Conservation (phyloP, 2,113 vertebrate species). For the Passer domesticus region DNA sequence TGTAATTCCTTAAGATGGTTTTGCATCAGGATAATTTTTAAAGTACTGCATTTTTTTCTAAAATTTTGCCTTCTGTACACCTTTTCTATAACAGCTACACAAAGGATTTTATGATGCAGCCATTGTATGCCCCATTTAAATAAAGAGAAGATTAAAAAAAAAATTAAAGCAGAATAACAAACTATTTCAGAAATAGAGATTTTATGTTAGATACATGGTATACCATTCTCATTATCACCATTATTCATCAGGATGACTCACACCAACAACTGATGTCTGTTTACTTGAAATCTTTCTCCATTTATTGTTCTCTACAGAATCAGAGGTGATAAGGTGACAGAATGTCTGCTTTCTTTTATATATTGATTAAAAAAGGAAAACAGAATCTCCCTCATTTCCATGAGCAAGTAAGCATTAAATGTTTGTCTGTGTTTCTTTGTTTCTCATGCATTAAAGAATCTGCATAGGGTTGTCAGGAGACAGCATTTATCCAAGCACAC, state of each 20-base stretch:
- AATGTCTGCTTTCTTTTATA: conserved; percentile 43
- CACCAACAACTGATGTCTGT: conserved; percentile 17
- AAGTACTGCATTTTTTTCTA: background rate
- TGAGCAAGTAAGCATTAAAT: background rate
- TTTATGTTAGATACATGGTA: background rate
- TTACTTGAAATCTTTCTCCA: conserved; percentile 49
- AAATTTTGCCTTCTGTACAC: background rate
- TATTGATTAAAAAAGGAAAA: conserved; percentile 13
- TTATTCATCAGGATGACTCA: conserved; percentile 45
- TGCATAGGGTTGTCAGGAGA: background rate
- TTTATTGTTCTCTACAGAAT: conserved; percentile 25
- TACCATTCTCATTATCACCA: background rate
- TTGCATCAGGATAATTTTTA: background rate
- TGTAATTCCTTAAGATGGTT: background rate
- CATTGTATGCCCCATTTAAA: background rate
- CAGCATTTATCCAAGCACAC: background rate
- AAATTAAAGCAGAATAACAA: background rate
- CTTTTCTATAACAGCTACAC: background rate
- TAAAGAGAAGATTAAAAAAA: background rate
- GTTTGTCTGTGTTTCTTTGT: background rate
- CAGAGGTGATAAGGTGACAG: conserved; percentile 16
- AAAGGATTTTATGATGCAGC: background rate
- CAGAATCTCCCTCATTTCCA: background rate
- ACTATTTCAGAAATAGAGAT: background rate
- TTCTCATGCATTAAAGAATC: background rate